These are phyloP conservation scores for Coptodon bakossiorum DNA, from an alignment of 2,113 vertebrate genomes.

Conservation along the genomic window DNA sequence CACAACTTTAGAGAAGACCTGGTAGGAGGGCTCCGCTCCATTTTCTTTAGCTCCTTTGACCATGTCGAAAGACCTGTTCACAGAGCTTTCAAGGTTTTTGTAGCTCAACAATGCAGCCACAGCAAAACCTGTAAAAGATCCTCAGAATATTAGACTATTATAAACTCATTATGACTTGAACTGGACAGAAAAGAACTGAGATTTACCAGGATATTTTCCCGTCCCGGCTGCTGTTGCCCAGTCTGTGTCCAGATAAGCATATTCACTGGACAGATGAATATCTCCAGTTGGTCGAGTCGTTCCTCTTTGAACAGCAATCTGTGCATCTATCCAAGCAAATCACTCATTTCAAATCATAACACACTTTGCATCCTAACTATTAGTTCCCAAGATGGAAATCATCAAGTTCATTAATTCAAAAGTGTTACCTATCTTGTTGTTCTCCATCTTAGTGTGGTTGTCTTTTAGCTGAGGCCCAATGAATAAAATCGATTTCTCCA, in stretches of 20 bases:
- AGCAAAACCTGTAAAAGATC: conserved; percentile 52
- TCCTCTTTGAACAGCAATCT: conserved; percentile 55
- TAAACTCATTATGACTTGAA: neutral
- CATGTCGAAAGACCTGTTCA: conserved; percentile 43
- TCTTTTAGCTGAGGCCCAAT: conserved; percentile 68
- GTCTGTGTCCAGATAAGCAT: conserved; percentile 56
- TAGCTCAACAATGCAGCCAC: conserved; percentile 73
- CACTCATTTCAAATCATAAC: neutral
- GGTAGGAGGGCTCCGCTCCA: neutral
- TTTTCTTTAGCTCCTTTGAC: neutral
- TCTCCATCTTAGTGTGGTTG: conserved; percentile 32
- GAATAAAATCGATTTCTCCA: conserved; percentile 64
- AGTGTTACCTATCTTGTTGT: conserved; percentile 46
- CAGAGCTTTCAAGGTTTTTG: conserved; percentile 37
- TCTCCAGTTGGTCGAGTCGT: conserved; percentile 4
- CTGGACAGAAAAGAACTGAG: neutral
- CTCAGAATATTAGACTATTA: neutral
- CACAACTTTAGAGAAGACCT: conserved; percentile 58
- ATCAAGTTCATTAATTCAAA: neutral
- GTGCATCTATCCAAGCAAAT: conserved; percentile 54
- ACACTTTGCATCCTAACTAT: neutral
- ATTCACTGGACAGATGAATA: conserved; percentile 44
- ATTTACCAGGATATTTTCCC: conserved; percentile 36
- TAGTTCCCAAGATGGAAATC: neutral
- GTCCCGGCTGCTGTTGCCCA: conserved; percentile 63